Base-by-base conservation (phyloP, 2,888 invertebrate species). In the Chloromyia formosa region DNA sequence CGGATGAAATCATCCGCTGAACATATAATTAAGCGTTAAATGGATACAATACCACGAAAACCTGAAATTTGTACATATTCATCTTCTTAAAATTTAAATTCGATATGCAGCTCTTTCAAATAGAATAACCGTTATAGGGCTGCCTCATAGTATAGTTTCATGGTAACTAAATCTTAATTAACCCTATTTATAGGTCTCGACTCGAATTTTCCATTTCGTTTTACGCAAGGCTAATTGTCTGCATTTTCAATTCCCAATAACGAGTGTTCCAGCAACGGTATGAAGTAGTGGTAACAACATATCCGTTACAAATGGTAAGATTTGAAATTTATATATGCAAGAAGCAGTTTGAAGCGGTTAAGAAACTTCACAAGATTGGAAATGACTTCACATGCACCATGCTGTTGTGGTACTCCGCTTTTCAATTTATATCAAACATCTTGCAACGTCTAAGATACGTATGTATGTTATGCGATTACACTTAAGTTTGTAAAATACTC, bases 111-210 rank as follows among this genome's bases (percentile, higher is more conserved):
- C n/a, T n/a, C n/a, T n/a, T n/a, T n/a, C n/a, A n/a, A n/a, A n/a
- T n/a, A n/a, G n/a, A n/a, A n/a, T n/a, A n/a, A n/a, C n/a, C n/a
- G n/a, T n/a, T n/a, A n/a, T n/a, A n/a, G n/a, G n/a, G n/a, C n/a
- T n/a, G n/a, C n/a, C n/a, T n/a, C n/a, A n/a, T n/a, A n/a, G n/a
- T n/a, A n/a, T n/a, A n/a, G n/a, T n/a, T n/a, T n/a, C n/a, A n/a
- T n/a, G 5, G 42, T 42, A 42, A 42, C 42, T 42, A 42, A 18
- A 61, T 20, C 69, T 68, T 18, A 54, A 69, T 69, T 54, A 69
- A 18, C 56, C 16, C 69, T 56, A 69, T 69, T 69, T 69, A 69
- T 69, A 35, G 54, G 56, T 69, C 18, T n/a, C n/a, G 69, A 23
- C 56, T 45, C 56, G 54, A 69, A 69, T 54, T 69, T 68, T 69